Conservation (phyloP, 2,113 vertebrate species). For the Tympanuchus pallidicinctus region DNA sequence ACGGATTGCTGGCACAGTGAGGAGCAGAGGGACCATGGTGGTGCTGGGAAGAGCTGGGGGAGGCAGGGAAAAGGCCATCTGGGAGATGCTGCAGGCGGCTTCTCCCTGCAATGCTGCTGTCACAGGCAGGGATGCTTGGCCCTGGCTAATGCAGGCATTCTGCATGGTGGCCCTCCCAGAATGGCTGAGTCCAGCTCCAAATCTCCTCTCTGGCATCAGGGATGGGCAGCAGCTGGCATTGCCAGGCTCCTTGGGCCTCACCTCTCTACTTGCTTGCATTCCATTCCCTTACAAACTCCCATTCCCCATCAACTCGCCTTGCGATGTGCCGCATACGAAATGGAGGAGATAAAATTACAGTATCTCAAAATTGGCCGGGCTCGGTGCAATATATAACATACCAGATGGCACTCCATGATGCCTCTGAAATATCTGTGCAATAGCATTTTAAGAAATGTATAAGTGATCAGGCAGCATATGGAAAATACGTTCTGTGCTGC, state of each 20-base stretch:
- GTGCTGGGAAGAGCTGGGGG: constrained; percentile 29
- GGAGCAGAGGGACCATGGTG: rapidly evolving
- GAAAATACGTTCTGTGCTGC: constrained; percentile 63
- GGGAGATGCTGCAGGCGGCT: constrained; percentile 25
- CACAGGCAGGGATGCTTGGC: neutral
- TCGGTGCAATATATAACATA: constrained; percentile 79
- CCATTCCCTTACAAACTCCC: neutral
- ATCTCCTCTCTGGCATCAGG: neutral
- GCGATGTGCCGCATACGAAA: constrained; percentile 77
- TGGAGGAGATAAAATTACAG: constrained; percentile 81
- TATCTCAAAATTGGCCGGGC: constrained; percentile 78
- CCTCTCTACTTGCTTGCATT: neutral
- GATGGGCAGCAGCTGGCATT: neutral
- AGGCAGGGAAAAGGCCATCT: constrained; percentile 61
- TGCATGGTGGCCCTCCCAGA: neutral
- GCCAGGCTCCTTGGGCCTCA: neutral
- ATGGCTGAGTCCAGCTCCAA: neutral
- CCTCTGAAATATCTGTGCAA: constrained; percentile 80
- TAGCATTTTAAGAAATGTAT: constrained; percentile 68
- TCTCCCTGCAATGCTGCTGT: neutral
- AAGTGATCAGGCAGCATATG: constrained; percentile 71
- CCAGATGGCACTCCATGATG: constrained; percentile 80
- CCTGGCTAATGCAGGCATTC: rapidly evolving
- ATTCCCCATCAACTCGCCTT: neutral
- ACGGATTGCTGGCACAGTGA: neutral